Base-by-base conservation (phyloP, 2,113 vertebrate genomes). In the Percopsis transmontana region DNA sequence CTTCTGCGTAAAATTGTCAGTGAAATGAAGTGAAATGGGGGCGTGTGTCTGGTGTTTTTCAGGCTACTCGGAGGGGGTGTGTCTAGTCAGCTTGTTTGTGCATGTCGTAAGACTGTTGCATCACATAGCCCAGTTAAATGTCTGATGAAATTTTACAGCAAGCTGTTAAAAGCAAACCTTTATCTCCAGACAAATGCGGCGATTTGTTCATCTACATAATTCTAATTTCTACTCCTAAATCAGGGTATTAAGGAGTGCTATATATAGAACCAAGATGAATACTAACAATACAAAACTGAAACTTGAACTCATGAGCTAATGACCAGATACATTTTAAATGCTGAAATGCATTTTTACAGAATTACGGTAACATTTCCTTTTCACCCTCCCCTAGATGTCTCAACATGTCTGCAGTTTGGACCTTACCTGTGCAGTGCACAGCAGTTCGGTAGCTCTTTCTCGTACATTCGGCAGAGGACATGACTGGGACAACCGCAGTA, bases 401-500 rank as follows among this genome's bases (percentile, higher is more conserved):
- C 42, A 44, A 44, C 42, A 14, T 15, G 42, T 44, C 42, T 44
- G 11, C 4, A 20, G 18, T 12, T 38, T 15, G 0, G 6, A 13
- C 1, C 10, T 0, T 58, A 89, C 90, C 90, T 90, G 81, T 38
- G 85, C 89, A 0, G 72, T 73, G 2, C 72, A 73, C 24, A 92
- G 83, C 50, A 92, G 74, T 53, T 88, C 78, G 1, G 62, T 60
- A 0, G 86, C 86, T 21, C 48, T 80, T 39, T 18, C 57, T 0
- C 82, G 77, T 0, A 89, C 81, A 45, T 90, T 89, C 48, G 38
- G 60, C 19, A 91, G 74, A 1, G 89, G 91, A 42, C 89, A 92
- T 1, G 80, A 88, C 10, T 2, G 50, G 9, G 90, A 88, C 42
- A 92, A 38, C 6, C 84, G 75, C 1, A 92, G 89, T 44, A 93